phyloP scores from a whole-genome alignment of 2,113 vertebrate species.

The Tretioscincus oriximinensis region DNA sequence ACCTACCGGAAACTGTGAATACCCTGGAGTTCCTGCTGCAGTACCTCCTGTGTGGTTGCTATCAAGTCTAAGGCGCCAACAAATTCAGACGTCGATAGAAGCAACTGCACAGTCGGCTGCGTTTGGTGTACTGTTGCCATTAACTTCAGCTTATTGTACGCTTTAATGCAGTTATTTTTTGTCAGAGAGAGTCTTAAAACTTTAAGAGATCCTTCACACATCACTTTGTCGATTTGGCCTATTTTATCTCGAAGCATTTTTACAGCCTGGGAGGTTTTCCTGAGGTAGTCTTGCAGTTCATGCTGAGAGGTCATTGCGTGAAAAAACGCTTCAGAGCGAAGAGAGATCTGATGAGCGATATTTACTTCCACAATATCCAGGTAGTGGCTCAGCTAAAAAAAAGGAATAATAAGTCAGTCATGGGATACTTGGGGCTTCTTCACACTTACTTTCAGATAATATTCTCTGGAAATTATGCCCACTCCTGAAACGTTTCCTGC shows the following conservation, averaged over 20 bases:
- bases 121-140: slow-evolving; percentile 98
- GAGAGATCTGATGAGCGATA: slow-evolving; percentile 97
- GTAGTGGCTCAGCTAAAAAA: slow-evolving; percentile 92
- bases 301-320: slow-evolving; percentile 99
- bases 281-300: slow-evolving; percentile 96
- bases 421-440: slow-evolving; percentile 19
- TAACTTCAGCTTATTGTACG: slow-evolving; percentile 93
- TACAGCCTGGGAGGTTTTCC: slow-evolving; percentile 89
- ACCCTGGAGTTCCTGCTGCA: slow-evolving; percentile 97
- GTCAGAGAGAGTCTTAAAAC: slow-evolving; percentile 86
- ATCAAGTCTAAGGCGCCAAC: slow-evolving; percentile 97
- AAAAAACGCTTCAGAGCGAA: slow-evolving; percentile 98
- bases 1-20: slow-evolving; percentile 94
- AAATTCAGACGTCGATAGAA: slow-evolving; percentile 94
- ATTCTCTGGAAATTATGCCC: no score
- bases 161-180: slow-evolving; percentile 89
- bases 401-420: slow-evolving; percentile 13
- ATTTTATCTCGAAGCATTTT: slow-evolving; percentile 88
- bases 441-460: not conserved
- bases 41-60: slow-evolving; percentile 94
- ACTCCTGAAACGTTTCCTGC: no score
- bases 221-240: slow-evolving; percentile 86
- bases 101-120: slow-evolving; percentile 97
- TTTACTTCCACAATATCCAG: slow-evolving; percentile 98
- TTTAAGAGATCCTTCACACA: slow-evolving; percentile 90